Conservation (phyloP, 2,888 invertebrate genomes). For the Stenodema calcarata region DNA sequence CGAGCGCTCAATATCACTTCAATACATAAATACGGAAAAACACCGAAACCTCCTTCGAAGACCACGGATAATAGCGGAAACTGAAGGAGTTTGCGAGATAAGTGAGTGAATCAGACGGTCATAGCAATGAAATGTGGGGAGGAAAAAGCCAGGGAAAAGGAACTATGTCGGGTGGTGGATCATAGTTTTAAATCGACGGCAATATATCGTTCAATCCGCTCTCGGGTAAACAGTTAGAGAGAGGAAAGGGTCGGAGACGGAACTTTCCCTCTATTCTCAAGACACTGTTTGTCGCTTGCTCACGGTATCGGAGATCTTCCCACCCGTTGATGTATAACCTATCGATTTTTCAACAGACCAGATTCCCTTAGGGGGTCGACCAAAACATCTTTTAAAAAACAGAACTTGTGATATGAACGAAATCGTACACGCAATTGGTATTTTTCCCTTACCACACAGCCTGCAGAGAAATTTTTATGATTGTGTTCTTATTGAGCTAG, state of each 20-base stretch:
- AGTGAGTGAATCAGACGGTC: constrained; percentile 12
- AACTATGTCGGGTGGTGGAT: constrained; percentile 19
- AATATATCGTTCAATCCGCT: constrained; percentile 31
- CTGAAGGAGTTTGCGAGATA: neutral
- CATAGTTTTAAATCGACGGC: constrained; percentile 39
- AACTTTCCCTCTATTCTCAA: neutral
- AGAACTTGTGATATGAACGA: too few species aligned
- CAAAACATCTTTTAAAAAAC: too few species aligned
- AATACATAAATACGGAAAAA: neutral
- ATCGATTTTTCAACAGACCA: neutral
- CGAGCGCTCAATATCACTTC: too few species aligned
- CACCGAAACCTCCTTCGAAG: neutral
- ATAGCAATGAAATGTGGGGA: constrained; percentile 13
- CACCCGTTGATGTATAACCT: constrained; percentile 20
- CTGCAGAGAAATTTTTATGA: too few species aligned
- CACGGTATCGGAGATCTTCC: constrained; percentile 21
- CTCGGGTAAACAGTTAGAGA: constrained; percentile 32
- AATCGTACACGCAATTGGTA: too few species aligned
- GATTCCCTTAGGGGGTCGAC: too few species aligned
- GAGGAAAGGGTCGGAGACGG: neutral
- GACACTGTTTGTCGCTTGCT: constrained; percentile 36
- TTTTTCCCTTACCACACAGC: too few species aligned
- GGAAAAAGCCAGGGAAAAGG: neutral
- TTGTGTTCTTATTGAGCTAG: too few species aligned
- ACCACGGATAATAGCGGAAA: neutral